A percentile compares a stretch with the other conserved stretches of the same genome.
Evolutionary conservation across 1,140 invertebrate species (phyloP).

Genomic region (Trigoniulus corallinus): DNA sequence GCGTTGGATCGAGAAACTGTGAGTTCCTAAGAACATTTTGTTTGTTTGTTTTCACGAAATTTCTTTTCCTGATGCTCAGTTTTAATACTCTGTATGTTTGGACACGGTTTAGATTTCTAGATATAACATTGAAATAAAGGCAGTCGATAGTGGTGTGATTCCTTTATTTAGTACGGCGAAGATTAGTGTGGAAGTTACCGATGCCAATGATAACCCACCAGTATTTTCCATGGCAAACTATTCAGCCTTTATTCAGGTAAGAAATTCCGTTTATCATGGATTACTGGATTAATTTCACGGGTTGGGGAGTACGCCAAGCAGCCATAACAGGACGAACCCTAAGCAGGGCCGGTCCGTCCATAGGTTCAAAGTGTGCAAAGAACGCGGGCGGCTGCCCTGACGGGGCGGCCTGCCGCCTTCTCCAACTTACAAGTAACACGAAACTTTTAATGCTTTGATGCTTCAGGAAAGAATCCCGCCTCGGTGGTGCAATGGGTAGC

Average conservation of each 20-base stretch:
- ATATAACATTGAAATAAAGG: constrained; percentile 61
- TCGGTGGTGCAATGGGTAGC: too few species aligned
- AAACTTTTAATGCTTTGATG: too few species aligned
- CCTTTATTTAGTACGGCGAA: constrained; percentile 50
- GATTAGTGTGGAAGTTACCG: constrained; percentile 62
- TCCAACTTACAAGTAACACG: too few species aligned
- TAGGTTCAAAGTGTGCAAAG: too few species aligned
- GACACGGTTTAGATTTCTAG: constrained; percentile 35
- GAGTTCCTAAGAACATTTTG: constrained; percentile 14
- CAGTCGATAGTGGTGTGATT: constrained; percentile 59
- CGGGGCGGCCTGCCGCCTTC: too few species aligned
- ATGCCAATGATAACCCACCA: constrained; percentile 73
- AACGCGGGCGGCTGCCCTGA: too few species aligned
- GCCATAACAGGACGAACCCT: too few species aligned
- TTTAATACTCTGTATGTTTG: not conserved
- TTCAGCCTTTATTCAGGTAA: constrained; percentile 14
- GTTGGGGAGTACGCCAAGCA: too few species aligned
- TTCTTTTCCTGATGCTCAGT: too few species aligned
- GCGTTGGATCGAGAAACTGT: constrained; percentile 66
- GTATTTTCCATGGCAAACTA: constrained; percentile 17
- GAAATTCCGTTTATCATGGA: not conserved
- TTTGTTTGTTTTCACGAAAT: not conserved
- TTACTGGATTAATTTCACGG: too few species aligned
- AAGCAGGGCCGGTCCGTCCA: too few species aligned
- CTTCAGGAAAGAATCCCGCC: too few species aligned